These are phyloP conservation scores for Platycercus adscitus DNA, from an alignment of 2,113 vertebrate genomes.

Conservation along the genomic window DNA sequence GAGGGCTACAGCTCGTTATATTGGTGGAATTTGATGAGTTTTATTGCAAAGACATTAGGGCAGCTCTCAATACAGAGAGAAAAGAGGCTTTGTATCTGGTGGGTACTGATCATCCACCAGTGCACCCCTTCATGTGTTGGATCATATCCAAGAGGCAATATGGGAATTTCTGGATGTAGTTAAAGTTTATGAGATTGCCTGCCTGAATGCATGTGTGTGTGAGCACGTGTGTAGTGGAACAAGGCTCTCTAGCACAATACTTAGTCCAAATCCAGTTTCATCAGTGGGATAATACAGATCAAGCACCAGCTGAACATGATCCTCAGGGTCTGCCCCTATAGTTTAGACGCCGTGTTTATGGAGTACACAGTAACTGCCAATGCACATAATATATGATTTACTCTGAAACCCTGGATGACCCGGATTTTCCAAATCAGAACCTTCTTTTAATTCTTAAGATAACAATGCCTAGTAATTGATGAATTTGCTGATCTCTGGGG, in stretches of 20 bases:
- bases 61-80: neutral
- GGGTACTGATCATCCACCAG: slow-evolving; percentile 1
- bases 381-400: neutral
- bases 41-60: slow-evolving; percentile 9
- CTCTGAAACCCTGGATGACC: neutral
- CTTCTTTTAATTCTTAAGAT: slow-evolving; percentile 5
- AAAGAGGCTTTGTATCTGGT: slow-evolving; percentile 44
- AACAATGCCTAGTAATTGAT: neutral
- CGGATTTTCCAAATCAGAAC: slow-evolving; percentile 33
- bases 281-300: neutral
- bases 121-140: neutral
- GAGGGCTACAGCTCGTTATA: neutral
- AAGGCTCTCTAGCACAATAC: neutral
- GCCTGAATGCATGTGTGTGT: neutral
- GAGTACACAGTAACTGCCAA: neutral
- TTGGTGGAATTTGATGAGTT: slow-evolving; percentile 18
- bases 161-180: slow-evolving; percentile 30
- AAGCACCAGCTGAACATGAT: neutral
- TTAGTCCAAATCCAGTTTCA: neutral
- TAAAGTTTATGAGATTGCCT: slow-evolving; percentile 38
- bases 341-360: neutral
- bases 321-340: neutral
- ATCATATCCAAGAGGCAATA: slow-evolving; percentile 1
- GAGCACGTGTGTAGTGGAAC: neutral
- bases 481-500: neutral